Conservation (phyloP, 2,888 invertebrate genomes). For the Pristionchus maxplancki region DNA sequence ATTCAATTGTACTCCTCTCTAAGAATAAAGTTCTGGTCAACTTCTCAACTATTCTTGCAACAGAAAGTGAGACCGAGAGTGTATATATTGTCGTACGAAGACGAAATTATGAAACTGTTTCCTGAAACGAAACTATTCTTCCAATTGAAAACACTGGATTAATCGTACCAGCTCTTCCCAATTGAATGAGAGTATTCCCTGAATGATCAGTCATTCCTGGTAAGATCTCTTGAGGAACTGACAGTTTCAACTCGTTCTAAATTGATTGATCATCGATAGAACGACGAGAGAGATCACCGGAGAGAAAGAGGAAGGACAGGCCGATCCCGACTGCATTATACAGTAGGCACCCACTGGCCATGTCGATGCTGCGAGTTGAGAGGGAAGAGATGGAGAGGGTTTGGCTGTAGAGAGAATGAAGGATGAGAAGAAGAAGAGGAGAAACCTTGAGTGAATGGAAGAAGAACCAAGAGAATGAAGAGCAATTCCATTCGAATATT, state of each 20-base stretch:
- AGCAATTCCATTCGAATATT: neutral
- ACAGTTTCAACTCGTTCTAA: conserved; percentile 32
- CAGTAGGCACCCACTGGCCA: conserved; percentile 45
- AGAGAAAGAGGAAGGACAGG: conserved; percentile 22
- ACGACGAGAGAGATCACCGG: neutral
- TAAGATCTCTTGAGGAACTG: conserved; percentile 26
- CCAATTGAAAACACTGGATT: neutral
- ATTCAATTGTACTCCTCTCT: neutral
- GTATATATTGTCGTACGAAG: conserved; percentile 7
- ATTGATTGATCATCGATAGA: neutral
- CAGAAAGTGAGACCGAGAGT: conserved; percentile 34
- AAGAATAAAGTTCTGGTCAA: neutral
- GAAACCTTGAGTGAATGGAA: neutral
- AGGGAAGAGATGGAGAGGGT: neutral
- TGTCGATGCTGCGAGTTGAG: neutral
- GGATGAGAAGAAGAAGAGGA: neutral
- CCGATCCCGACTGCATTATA: conserved; percentile 23
- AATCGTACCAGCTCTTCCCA: conserved; percentile 29
- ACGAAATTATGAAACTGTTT: neutral
- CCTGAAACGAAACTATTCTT: neutral
- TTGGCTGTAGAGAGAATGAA: neutral
- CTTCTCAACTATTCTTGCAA: neutral
- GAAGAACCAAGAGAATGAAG: neutral
- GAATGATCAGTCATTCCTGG: conserved; percentile 32
- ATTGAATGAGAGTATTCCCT: conserved; percentile 28